Evolutionary conservation across 2,888 invertebrate genomes (phyloP).

Genomic region (Gortyna flavago): DNA sequence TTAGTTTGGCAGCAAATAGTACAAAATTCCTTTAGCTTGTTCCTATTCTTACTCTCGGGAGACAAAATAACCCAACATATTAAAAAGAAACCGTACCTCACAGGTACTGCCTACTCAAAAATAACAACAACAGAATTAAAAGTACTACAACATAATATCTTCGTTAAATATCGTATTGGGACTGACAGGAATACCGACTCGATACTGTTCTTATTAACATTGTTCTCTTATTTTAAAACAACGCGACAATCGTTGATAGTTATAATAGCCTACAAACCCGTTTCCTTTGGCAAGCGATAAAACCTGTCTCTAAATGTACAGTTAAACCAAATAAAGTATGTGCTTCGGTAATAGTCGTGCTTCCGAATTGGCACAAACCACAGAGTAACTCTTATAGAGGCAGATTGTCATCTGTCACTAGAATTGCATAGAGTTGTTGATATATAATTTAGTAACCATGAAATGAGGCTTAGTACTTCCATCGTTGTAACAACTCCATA

Average conservation of each 20-base stretch:
- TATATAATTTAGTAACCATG: neutral
- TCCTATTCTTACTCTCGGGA: neutral
- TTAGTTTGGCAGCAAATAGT: neutral
- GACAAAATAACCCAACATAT: neutral
- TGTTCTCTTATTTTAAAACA: conserved; percentile 20
- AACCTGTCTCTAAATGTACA: neutral
- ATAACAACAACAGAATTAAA: conserved; percentile 8
- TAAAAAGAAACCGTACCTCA: conserved; percentile 25
- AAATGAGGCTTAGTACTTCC: neutral
- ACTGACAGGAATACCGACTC: conserved; percentile 21
- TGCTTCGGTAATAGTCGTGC: neutral
- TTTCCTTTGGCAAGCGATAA: neutral
- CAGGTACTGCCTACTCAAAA: conserved; percentile 22
- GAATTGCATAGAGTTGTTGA: neutral
- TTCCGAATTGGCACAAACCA: neutral
- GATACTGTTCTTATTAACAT: conserved; percentile 27
- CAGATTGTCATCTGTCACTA: neutral
- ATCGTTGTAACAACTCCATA: neutral
- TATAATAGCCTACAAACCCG: neutral
- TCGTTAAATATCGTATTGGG: conserved; percentile 17
- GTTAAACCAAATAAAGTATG: neutral
- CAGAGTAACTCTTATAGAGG: neutral
- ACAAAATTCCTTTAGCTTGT: neutral
- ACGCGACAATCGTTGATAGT: conserved; percentile 6
- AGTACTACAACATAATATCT: conserved; percentile 38